Conservation (phyloP, 1,140 invertebrate species). For the Wiebesia pumilae region DNA sequence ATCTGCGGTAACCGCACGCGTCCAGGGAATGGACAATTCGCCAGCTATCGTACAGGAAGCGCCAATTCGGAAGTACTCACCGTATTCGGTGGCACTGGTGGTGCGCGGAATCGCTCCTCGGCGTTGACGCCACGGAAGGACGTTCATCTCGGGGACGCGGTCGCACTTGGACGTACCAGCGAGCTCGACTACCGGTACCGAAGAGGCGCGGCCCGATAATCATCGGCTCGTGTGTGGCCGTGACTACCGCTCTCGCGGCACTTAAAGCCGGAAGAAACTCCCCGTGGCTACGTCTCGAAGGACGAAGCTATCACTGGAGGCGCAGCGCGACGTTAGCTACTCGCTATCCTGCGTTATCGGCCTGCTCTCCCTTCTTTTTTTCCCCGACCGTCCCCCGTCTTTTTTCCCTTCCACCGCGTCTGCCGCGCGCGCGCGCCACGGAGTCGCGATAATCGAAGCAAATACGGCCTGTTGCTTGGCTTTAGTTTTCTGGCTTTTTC, state of each 20-base stretch:
- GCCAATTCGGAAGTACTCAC: conserved; percentile 9
- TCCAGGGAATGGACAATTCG: too few species aligned
- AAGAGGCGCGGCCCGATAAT: neutral
- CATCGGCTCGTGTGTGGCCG: neutral
- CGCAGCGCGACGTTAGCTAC: neutral
- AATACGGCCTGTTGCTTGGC: conserved; percentile 25
- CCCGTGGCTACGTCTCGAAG: neutral
- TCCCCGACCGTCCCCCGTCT: neutral
- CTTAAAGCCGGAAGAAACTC: neutral
- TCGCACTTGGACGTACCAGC: neutral
- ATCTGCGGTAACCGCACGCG: too few species aligned
- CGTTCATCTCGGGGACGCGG: conserved; percentile 58
- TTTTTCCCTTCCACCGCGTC: neutral
- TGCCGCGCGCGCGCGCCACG: neutral
- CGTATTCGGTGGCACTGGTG: neutral
- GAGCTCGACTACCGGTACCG: neutral
- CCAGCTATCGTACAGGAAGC: too few species aligned
- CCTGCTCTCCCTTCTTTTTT: conserved; percentile 19
- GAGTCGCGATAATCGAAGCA: conserved; percentile 39
- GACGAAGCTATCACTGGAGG: conserved; percentile 41
- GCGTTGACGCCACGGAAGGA: conserved; percentile 65
- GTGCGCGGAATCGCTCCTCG: conserved; percentile 41
- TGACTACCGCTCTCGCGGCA: too few species aligned
- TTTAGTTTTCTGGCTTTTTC: neutral
- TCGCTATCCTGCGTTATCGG: conserved; percentile 31